These are phyloP conservation scores for Saxidomus purpurata DNA, from an alignment of 1,140 invertebrate species.

Conservation along the genomic window DNA sequence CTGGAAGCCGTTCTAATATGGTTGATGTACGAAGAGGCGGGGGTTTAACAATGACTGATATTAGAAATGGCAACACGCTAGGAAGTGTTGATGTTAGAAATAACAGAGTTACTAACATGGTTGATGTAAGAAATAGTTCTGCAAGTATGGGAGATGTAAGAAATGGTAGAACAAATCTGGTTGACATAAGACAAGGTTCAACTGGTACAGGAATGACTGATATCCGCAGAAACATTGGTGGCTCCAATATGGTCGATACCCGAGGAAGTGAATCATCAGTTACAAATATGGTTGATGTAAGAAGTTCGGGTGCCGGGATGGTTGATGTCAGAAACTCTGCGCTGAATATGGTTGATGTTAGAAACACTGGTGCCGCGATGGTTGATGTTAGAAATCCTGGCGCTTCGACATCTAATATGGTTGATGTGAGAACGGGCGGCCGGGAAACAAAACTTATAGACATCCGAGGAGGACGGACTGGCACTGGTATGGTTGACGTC, in stretches of 20 bases:
- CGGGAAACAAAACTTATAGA: background rate
- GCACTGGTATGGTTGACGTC: conserved; percentile 23
- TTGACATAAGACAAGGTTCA: background rate
- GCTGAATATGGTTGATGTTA: conserved; percentile 46
- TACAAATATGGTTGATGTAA: conserved; percentile 15
- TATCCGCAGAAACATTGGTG: background rate
- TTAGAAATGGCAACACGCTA: background rate
- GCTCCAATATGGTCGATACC: conserved; percentile 36
- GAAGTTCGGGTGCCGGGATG: background rate
- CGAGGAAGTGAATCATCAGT: background rate
- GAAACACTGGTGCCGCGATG: conserved; percentile 5
- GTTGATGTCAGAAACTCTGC: conserved; percentile 9
- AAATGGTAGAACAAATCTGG: background rate
- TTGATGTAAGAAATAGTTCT: background rate
- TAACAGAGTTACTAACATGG: background rate
- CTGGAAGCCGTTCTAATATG: background rate
- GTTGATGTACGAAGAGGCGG: conserved; percentile 13
- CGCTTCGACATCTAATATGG: background rate
- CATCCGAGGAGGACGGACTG: background rate
- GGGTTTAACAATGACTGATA: background rate
- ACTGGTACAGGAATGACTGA: conserved; percentile 15
- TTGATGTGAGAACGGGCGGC: conserved; percentile 15
- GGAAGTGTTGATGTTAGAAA: conserved; percentile 37
- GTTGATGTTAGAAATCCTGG: conserved; percentile 26
- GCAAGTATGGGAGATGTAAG: conserved; percentile 46